Evolutionary conservation across 2,113 vertebrate species (phyloP).

Genomic region (Rhinichthys klamathensis): DNA sequence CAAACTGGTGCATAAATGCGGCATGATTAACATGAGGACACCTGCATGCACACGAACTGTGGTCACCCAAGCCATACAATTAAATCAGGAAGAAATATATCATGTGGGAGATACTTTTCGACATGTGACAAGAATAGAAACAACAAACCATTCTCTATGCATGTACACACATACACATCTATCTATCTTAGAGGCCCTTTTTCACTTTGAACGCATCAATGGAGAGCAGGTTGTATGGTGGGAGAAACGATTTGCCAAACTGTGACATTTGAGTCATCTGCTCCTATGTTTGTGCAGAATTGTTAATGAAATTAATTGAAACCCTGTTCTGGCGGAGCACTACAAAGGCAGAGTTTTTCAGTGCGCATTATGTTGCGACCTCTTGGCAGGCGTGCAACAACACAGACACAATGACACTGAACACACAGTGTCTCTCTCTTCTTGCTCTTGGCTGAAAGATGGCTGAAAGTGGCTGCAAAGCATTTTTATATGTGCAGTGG

Average conservation of each 20-base stretch:
- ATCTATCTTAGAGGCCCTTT: too few species aligned
- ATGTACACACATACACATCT: too few species aligned
- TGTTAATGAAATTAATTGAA: slow-evolving; percentile 40
- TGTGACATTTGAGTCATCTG: slow-evolving; percentile 40
- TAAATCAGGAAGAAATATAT: slow-evolving; percentile 35
- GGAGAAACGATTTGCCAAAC: slow-evolving; percentile 9
- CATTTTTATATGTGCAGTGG: slow-evolving; percentile 47
- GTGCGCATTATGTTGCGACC: slow-evolving; percentile 23
- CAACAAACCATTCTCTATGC: neutral
- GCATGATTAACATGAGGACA: neutral
- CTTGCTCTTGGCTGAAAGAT: slow-evolving; percentile 39
- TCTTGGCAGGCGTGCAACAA: neutral
- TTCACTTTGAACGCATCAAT: too few species aligned
- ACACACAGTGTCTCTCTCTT: neutral
- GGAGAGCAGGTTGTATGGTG: too few species aligned
- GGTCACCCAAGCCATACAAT: neutral
- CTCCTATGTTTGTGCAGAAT: slow-evolving; percentile 40
- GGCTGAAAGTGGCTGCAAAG: slow-evolving; percentile 85
- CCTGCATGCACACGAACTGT: neutral
- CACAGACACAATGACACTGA: neutral
- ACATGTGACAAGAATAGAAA: neutral
- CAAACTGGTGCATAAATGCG: neutral
- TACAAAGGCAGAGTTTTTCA: slow-evolving; percentile 18
- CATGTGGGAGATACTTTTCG: neutral
- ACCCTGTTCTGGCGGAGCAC: slow-evolving; percentile 14